Evolutionary conservation across 2,888 invertebrate species (phyloP).

Genomic region (Ectobius pallidus): DNA sequence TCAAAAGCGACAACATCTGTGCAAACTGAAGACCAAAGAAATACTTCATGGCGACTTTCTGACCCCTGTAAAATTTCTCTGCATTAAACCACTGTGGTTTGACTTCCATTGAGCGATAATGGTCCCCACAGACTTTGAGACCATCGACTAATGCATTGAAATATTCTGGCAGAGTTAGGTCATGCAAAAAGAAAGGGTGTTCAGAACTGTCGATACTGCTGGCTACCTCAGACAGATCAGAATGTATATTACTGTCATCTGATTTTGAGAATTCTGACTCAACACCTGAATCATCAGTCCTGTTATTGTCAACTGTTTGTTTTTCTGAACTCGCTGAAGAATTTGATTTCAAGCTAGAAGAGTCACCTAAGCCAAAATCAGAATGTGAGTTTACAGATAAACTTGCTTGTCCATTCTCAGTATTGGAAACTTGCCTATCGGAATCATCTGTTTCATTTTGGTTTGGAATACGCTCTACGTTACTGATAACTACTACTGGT

Average conservation of each 20-base stretch:
- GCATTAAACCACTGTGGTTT: conserved; percentile 56
- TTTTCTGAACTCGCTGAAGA: no score
- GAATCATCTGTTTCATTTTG: no score
- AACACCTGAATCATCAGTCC: no score
- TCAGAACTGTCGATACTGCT: no score
- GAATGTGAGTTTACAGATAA: no score
- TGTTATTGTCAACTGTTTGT: no score
- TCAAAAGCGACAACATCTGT: conserved; percentile 54
- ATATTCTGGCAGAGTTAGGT: conserved; percentile 13
- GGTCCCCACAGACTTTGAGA: conserved; percentile 46
- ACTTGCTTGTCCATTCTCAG: no score
- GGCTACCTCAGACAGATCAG: neutral
- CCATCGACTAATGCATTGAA: conserved; percentile 25
- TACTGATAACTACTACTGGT: no score
- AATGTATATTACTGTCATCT: neutral
- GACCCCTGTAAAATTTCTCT: conserved; percentile 56
- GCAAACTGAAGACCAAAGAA: conserved; percentile 51
- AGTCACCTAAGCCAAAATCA: no score
- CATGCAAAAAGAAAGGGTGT: neutral
- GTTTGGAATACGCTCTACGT: no score
- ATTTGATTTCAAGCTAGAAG: no score
- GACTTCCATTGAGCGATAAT: conserved; percentile 44
- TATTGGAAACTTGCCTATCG: no score
- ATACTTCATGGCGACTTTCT: conserved; percentile 55
- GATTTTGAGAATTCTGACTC: neutral